phyloP scores from a whole-genome alignment of 1,140 invertebrate species.

The Calliphora vicina region DNA sequence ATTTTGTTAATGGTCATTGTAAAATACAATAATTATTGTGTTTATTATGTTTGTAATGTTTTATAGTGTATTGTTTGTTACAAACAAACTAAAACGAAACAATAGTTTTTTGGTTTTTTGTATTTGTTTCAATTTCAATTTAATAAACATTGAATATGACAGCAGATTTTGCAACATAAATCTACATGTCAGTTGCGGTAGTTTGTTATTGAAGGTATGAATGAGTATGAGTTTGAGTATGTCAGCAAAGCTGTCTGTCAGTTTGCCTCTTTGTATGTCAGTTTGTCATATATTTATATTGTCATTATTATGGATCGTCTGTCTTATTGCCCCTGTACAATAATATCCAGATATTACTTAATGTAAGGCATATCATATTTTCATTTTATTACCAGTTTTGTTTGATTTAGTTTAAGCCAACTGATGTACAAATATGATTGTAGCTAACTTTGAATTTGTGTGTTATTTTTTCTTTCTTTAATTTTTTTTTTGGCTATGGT shows the following conservation, averaged over 20 bases:
- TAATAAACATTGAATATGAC: background rate
- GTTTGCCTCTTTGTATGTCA: background rate
- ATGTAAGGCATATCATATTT: background rate
- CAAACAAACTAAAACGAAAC: too few relatives aligned
- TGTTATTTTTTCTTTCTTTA: too few relatives aligned
- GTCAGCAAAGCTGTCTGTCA: background rate
- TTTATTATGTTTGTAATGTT: background rate
- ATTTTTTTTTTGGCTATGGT: constrained; percentile 10
- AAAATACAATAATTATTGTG: background rate
- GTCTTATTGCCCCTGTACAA: background rate
- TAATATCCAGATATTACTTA: background rate
- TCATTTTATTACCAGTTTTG: background rate
- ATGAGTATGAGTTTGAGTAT: background rate
- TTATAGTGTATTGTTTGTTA: too few relatives aligned
- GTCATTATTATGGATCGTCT: background rate
- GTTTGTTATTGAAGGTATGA: background rate
- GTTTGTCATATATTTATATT: background rate
- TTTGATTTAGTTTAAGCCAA: background rate
- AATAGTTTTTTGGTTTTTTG: too few relatives aligned
- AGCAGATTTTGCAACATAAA: background rate
- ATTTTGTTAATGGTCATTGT: background rate
- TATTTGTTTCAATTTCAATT: too few relatives aligned
- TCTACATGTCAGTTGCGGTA: background rate
- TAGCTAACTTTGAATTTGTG: background rate
- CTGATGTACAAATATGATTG: background rate